Evolutionary conservation across 2,113 vertebrate genomes (phyloP), one percentile per base, ranked within the genome.

Genomic region (Martes martes): DNA sequence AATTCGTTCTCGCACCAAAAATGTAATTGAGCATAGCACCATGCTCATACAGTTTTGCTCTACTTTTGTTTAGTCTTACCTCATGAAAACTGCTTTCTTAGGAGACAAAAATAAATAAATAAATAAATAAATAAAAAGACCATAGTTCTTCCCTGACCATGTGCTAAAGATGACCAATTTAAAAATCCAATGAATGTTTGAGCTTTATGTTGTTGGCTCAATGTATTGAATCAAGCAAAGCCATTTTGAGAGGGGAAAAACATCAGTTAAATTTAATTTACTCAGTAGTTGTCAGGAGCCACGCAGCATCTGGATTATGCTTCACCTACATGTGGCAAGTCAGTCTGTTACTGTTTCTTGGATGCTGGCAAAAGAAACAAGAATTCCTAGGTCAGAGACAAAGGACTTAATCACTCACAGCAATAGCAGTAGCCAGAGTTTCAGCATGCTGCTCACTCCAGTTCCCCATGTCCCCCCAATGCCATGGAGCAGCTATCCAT

Each of bases 221-320:
- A 42, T 50, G 15, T 94, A 94, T n/a, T 89, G 74, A 96, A 92
- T 76, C 50, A 94, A 92, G 67, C 36, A 94, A 85, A 47, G 9
- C 52, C 76, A 61, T 63, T 95, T 73, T 73, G 45, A 89, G 15
- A 71, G 19, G 55, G 23, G 50, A 50, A 76, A 88, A 87, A 39
- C 33, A 31, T 39, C 18, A 45, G 14, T 63, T 73, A 69, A 33
- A 79, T 65, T 81, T 52, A 63, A 90, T 79, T 91, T 85, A 45
- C 61, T 76, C 45, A 50, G 23, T 31, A 55, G 8, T 52, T 81
- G 63, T 94, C 50, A 86, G 50, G 57, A 89, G 67, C 39, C 19
- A 0, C 5, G 28, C 36, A 33, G 13, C 5, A 6, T 63, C 47
- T 85, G 42, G 71, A 55, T 81, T 85, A 83, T 52, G 47, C 24